phyloP scores from a whole-genome alignment of 2,113 vertebrate species.

The Catharus minimus region DNA sequence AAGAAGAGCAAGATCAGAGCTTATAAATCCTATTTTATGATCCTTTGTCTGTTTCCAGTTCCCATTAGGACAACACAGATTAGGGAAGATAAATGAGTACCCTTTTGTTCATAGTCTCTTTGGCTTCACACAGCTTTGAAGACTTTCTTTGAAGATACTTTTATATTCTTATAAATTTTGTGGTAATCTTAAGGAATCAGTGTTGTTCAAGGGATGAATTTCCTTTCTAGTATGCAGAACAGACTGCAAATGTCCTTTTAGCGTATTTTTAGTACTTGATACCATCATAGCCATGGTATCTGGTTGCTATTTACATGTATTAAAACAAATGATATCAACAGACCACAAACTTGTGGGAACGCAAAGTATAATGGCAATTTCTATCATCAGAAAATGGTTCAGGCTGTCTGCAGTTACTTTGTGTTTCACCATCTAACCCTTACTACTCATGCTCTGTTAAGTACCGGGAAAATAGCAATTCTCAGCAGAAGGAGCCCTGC shows the following conservation, averaged over 20 bases:
- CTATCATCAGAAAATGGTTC: background rate
- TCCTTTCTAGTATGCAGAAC: background rate
- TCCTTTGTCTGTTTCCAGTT: background rate
- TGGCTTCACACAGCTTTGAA: background rate
- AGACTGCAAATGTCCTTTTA: background rate
- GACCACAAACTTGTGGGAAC: background rate
- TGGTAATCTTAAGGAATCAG: background rate
- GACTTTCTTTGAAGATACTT: background rate
- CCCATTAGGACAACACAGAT: background rate
- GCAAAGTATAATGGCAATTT: background rate
- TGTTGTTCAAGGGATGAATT: background rate
- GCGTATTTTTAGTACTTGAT: background rate
- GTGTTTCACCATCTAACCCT: background rate
- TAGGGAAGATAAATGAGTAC: background rate
- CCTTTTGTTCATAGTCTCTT: background rate
- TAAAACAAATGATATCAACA: background rate
- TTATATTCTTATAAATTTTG: background rate
- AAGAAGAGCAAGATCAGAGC: background rate
- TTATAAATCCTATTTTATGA: background rate
- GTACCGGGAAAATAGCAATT: background rate
- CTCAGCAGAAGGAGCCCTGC: background rate
- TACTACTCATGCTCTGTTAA: background rate
- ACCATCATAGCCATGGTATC: background rate
- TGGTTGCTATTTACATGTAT: conserved; percentile 29
- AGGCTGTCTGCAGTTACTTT: background rate